phyloP scores from a whole-genome alignment of 2,113 vertebrate species.

The Brienomyrus longianalis region DNA sequence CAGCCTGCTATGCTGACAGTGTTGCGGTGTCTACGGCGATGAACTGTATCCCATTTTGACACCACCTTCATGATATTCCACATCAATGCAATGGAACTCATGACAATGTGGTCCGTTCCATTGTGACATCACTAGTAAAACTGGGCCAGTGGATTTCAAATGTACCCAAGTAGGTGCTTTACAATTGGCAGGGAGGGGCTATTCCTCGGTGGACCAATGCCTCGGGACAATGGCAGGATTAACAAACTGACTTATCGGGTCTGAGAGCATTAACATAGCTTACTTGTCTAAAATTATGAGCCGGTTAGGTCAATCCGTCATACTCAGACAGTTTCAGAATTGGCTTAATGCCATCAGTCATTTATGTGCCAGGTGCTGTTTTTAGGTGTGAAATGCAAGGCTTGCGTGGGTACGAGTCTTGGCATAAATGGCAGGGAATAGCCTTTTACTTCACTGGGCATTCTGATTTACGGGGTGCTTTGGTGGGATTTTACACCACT shows the following conservation, averaged over 20 bases:
- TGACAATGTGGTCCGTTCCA: background rate
- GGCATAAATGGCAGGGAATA: background rate
- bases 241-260: background rate
- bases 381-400: background rate
- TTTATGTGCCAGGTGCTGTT: background rate
- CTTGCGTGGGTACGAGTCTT: background rate
- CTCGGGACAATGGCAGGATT: background rate
- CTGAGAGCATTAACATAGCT: background rate
- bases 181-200: background rate
- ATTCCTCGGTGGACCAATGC: background rate
- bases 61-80: background rate
- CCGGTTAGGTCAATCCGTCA: background rate
- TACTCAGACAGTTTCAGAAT: background rate
- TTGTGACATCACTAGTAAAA: background rate
- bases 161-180: background rate
- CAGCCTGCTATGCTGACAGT: background rate
- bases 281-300: background rate
- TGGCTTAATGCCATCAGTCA: background rate
- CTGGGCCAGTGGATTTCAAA: background rate
- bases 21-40: background rate
- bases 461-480: background rate
- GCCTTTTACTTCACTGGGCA: background rate
- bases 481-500: background rate
- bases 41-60: background rate
- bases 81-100: background rate